Evolutionary conservation across 2,888 invertebrate species (phyloP).

Genomic region (Chouioia cunea): DNA sequence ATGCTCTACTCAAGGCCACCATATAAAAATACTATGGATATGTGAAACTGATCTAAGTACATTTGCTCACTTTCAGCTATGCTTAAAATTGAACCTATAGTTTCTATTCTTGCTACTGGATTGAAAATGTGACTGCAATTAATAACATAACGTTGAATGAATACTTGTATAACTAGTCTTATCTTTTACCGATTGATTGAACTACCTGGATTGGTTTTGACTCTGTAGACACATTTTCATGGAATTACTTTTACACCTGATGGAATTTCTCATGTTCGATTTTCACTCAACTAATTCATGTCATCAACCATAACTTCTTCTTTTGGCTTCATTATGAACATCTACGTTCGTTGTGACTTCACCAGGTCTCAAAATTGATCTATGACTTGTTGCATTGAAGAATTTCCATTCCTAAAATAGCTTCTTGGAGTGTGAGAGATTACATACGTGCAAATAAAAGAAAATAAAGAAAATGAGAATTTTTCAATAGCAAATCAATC

Average conservation of each 20-base stretch:
- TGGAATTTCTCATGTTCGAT: constrained; percentile 16
- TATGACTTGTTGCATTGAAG: too few species aligned
- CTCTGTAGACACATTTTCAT: neutral
- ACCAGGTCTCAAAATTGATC: too few species aligned
- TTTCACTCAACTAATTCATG: neutral
- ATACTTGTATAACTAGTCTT: constrained; percentile 36
- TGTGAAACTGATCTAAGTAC: constrained; percentile 54
- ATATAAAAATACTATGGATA: constrained; percentile 49
- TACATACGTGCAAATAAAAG: too few species aligned
- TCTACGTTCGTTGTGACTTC: too few species aligned
- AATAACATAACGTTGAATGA: constrained; percentile 50
- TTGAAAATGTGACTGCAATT: constrained; percentile 55
- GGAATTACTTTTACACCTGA: neutral
- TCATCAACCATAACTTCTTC: too few species aligned
- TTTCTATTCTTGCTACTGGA: constrained; percentile 52
- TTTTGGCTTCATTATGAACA: too few species aligned
- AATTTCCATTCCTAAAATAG: too few species aligned
- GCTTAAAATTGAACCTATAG: constrained; percentile 52
- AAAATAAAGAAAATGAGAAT: too few species aligned
- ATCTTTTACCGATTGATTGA: neutral
- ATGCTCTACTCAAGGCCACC: constrained; percentile 50
- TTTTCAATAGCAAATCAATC: too few species aligned
- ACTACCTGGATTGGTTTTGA: neutral
- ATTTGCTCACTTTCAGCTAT: constrained; percentile 53
- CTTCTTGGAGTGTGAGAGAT: too few species aligned